Conservation (phyloP, 2,113 vertebrate genomes). For the Clarias gariepinus region DNA sequence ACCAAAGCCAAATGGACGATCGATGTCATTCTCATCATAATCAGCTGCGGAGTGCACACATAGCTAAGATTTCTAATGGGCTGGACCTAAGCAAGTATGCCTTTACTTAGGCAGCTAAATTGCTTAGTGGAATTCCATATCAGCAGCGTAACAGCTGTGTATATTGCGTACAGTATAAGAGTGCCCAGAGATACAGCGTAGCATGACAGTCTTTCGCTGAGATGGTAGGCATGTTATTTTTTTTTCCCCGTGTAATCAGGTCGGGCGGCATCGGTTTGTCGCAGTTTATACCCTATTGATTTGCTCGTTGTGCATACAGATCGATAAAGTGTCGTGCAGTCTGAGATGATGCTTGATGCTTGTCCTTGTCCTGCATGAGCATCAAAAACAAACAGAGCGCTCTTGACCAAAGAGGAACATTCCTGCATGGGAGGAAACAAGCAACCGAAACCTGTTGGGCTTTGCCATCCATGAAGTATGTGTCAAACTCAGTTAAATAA, state of each 20-base stretch:
- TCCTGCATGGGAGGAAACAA: background rate
- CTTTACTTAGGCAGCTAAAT: background rate
- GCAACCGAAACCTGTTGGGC: background rate
- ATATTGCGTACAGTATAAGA: background rate
- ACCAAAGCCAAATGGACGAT: constrained; percentile 10
- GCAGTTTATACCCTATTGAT: constrained; percentile 24
- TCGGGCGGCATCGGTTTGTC: constrained; percentile 9
- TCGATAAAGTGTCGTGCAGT: background rate
- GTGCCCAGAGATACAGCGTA: background rate
- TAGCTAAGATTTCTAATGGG: constrained; percentile 27
- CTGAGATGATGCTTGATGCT: constrained; percentile 1
- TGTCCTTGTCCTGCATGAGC: background rate
- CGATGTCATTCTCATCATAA: constrained; percentile 16
- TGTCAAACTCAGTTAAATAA: background rate
- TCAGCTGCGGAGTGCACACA: constrained; percentile 44
- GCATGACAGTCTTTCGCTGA: background rate
- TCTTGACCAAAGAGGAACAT: background rate
- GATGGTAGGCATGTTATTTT: background rate
- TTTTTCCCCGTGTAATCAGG: background rate
- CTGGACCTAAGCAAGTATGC: background rate
- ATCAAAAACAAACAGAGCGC: background rate
- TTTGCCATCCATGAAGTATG: background rate
- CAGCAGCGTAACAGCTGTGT: background rate
- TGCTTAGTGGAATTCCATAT: constrained; percentile 18
- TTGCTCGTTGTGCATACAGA: background rate